Base-by-base conservation (phyloP, 1,140 invertebrate species). In the Telenomus remus region DNA sequence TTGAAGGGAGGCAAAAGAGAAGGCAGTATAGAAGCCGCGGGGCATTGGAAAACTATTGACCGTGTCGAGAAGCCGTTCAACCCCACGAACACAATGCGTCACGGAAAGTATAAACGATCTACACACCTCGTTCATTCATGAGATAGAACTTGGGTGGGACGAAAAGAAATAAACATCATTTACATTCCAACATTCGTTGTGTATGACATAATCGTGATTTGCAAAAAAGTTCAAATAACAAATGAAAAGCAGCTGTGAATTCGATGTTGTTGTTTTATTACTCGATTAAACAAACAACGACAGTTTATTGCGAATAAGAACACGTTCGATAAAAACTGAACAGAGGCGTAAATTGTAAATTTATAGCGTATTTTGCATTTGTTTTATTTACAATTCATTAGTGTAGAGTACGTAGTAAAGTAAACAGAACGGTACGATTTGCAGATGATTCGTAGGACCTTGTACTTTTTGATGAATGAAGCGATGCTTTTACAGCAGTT, bases 41-140 rank as follows among this genome's bases (percentile, higher is more conserved):
- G 79, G 75, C 77, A 84, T 81, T 68, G 81, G 73, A 71, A 83
- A 83, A 84, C 81, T 83, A 84, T 84, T 84, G 82, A 82, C 82
- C 81, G 70, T 68, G 79, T 80, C 70, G 80, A 78, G 78, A 79
- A 82, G 79, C 83, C 81, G 79, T 82, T 84, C 81, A 83, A 84
- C 81, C 80, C 80, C 79, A 76, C 71, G 61, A 75, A 73, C 35
- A 66, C 55, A 75, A 78, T 79, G 66, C 70, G 46, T 56, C 64
- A 78, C 71, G 76, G 64, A 79, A 82, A 80, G 80, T 79, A 79
- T 82, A 80, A 82, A 83, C 70, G 72, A 53, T 78, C 64, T 51
- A 68, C 74, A 74, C 79, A 76, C 68, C 64, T 71, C 68, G 65
- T 76, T 82, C 80, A 84, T 84, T 84, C 81, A 84, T 79, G 76